Conservation (phyloP, 1,140 invertebrate genomes). For the Coelopa frigida region DNA sequence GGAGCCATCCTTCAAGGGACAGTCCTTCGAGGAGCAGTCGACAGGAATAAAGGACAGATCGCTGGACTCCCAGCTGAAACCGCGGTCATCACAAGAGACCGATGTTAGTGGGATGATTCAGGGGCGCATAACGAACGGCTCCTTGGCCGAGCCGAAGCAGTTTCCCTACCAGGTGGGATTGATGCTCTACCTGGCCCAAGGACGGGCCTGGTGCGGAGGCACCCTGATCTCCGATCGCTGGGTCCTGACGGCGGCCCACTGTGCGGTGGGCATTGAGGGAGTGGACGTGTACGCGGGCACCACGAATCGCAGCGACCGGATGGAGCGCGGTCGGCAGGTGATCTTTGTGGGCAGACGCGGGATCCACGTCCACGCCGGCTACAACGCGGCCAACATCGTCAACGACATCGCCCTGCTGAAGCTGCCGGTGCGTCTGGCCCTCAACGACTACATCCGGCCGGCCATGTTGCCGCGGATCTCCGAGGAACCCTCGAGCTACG, state of each 20-base stretch:
- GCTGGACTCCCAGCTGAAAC: no score
- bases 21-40: no score
- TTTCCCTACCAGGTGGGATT: slow-evolving; percentile 36
- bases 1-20: no score
- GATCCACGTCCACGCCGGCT: slow-evolving; percentile 22
- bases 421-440: slow-evolving; percentile 27
- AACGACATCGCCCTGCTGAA: slow-evolving; percentile 45
- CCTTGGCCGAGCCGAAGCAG: slow-evolving; percentile 21
- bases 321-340: slow-evolving; percentile 20
- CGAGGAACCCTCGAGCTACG: slow-evolving; percentile 28
- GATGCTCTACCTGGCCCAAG: slow-evolving; percentile 14
- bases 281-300: slow-evolving; percentile 10
- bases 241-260: slow-evolving; percentile 33
- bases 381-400: slow-evolving; percentile 18
- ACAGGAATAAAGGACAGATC: no score
- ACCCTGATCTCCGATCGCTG: slow-evolving; percentile 31
- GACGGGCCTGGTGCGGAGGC: slow-evolving; percentile 30
- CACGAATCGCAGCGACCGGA: slow-evolving; percentile 10
- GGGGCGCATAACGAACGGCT: slow-evolving; percentile 30
- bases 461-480: slow-evolving; percentile 29
- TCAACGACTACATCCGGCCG: slow-evolving; percentile 31
- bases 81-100: no score
- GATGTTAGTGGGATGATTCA: no score
- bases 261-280: slow-evolving; percentile 12
- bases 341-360: slow-evolving; percentile 17